These are phyloP conservation scores for Ectropis grisescens DNA, from an alignment of 1,140 invertebrate genomes.

Conservation along the genomic window DNA sequence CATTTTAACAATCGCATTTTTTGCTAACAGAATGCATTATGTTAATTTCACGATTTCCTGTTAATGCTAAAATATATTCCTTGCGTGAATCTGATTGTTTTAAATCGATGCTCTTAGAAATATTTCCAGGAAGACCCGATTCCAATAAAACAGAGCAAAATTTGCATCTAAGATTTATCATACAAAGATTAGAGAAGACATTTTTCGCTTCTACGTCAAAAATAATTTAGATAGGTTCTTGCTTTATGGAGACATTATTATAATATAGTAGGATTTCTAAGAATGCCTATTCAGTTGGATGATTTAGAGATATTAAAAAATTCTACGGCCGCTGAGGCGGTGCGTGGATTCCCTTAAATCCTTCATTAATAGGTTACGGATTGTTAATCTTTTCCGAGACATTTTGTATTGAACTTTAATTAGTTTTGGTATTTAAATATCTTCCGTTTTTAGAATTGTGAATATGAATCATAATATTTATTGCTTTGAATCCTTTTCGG, in stretches of 20 bases:
- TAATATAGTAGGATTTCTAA: conserved; percentile 35
- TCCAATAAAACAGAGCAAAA: conserved; percentile 22
- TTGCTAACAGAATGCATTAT: conserved; percentile 49
- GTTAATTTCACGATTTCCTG: conserved; percentile 48
- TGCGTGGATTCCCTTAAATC: conserved; percentile 33
- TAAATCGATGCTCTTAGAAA: conserved; percentile 22
- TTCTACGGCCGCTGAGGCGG: conserved; percentile 24
- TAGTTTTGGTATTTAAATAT: conserved; percentile 25
- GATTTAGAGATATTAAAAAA: conserved; percentile 50
- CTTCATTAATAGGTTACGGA: conserved; percentile 41
- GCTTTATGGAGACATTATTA: conserved; percentile 38
- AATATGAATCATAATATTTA: conserved; percentile 6
- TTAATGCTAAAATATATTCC: conserved; percentile 22
- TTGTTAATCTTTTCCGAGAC: conserved; percentile 37
- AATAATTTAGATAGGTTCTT: conserved; percentile 46
- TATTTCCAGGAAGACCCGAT: conserved; percentile 16
- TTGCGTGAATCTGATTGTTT: conserved; percentile 42
- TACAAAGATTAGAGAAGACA: conserved; percentile 20
- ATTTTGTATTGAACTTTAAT: conserved; percentile 15
- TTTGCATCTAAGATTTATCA: conserved; percentile 43
- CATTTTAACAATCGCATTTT: too few species aligned
- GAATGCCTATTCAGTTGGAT: conserved; percentile 34
- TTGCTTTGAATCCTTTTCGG: too few species aligned
- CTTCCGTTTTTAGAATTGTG: conserved; percentile 10
- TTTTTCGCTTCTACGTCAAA: conserved; percentile 40